These are phyloP conservation scores for Oncorhynchus clarkii DNA, from an alignment of 2,113 vertebrate species.

Conservation along the genomic window DNA sequence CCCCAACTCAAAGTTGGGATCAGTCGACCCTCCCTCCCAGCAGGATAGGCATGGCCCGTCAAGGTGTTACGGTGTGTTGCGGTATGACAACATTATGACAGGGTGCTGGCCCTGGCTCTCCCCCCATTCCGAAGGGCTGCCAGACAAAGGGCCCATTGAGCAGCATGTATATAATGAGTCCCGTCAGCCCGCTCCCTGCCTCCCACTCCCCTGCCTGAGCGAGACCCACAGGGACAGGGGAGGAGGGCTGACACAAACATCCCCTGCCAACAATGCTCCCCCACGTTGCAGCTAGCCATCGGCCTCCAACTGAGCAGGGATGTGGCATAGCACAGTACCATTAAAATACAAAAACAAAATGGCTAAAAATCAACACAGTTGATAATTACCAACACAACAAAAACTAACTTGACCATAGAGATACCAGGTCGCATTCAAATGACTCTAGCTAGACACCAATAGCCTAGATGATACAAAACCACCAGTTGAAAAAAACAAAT, in stretches of 20 bases:
- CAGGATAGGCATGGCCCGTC: not conserved
- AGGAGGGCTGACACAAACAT: conserved; percentile 37
- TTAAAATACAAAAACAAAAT: no score
- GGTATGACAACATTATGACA: conserved; percentile 65
- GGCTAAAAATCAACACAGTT: no score
- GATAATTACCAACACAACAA: no score
- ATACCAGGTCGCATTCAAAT: no score
- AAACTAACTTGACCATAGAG: no score
- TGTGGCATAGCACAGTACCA: not conserved
- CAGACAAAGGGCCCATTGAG: conserved; percentile 71
- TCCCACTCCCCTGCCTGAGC: conserved; percentile 42
- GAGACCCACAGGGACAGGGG: not conserved
- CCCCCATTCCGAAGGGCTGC: conserved; percentile 20
- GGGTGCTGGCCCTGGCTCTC: conserved; percentile 37
- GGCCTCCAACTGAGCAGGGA: not conserved
- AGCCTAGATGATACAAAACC: no score
- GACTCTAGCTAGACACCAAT: no score
- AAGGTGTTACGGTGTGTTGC: conserved; percentile 3
- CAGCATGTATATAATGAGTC: conserved; percentile 61
- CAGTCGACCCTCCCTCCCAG: conserved; percentile 33
- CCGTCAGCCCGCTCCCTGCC: conserved; percentile 32
- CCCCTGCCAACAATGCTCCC: not conserved
- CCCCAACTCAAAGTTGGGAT: conserved; percentile 16
- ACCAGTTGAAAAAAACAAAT: no score
- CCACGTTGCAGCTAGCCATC: not conserved